Percentiles rank a stretch among this genome's conserved stretches.
Conservation (phyloP, 1,140 invertebrate species). For the Drosophila littoralis region DNA sequence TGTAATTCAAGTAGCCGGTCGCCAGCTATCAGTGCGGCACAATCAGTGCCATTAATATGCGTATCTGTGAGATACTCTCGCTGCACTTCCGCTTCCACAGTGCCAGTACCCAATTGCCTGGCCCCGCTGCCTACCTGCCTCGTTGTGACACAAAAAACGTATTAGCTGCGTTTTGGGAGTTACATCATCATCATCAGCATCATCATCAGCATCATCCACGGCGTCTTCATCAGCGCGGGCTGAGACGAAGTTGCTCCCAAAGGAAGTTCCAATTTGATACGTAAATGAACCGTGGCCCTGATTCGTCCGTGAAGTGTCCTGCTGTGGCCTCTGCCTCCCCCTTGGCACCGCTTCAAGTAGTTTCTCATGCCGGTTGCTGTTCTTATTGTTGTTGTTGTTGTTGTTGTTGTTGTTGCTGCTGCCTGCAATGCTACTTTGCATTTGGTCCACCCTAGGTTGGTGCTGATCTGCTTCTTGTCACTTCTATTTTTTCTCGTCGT, state of each 20-base stretch:
- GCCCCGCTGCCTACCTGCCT: conserved; percentile 20
- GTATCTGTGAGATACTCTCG: conserved; percentile 58
- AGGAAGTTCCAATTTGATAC: conserved; percentile 83
- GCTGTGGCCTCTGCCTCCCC: conserved; percentile 2
- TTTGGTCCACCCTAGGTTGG: conserved; percentile 14
- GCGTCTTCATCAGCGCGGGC: conserved; percentile 1
- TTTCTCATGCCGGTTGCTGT: conserved; percentile 12
- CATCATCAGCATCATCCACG: conserved; percentile 7
- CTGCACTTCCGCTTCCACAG: conserved; percentile 57
- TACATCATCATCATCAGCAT: conserved; percentile 42
- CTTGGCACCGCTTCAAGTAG: conserved; percentile 28
- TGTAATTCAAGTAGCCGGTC: conserved; percentile 73
- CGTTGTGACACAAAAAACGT: conserved; percentile 32
- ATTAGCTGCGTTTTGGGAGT: conserved; percentile 63
- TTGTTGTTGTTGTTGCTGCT: neutral
- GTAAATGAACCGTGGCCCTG: conserved; percentile 78
- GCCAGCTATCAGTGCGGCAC: conserved; percentile 53
- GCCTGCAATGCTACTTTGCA: conserved; percentile 29
- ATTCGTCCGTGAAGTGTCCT: conserved; percentile 62
- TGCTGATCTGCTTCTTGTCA: conserved; percentile 14
- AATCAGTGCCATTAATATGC: conserved; percentile 75
- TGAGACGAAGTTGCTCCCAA: conserved; percentile 56
- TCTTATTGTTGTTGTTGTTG: too few species aligned
- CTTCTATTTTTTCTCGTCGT: conserved; percentile 19
- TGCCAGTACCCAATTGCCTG: neutral